phyloP scores from a whole-genome alignment of 2,113 vertebrate genomes.

The Eurystomus gularis region DNA sequence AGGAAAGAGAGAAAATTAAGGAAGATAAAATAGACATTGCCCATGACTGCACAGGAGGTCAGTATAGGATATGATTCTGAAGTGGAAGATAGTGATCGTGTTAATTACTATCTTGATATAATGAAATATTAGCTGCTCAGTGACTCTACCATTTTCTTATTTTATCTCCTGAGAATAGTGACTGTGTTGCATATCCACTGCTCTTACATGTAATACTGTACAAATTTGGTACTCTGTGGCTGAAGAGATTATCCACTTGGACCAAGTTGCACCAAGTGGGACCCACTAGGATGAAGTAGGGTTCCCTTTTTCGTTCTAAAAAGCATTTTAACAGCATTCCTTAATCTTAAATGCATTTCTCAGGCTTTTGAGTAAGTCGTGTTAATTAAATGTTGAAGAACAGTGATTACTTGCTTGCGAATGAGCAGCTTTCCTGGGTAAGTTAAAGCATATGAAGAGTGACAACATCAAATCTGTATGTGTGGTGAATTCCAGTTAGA shows the following conservation, averaged over 20 bases:
- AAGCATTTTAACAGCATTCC: background rate
- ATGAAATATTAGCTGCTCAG: background rate
- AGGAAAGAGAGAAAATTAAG: background rate
- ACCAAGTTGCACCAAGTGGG: background rate
- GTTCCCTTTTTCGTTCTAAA: background rate
- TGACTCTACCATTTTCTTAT: background rate
- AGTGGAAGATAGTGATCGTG: background rate
- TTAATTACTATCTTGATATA: background rate
- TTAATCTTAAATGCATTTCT: background rate
- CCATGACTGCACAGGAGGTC: background rate
- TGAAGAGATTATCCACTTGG: background rate
- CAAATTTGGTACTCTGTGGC: background rate
- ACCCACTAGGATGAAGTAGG: background rate
- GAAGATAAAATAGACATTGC: background rate
- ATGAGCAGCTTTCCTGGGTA: background rate
- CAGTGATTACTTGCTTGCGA: background rate
- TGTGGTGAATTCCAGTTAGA: background rate
- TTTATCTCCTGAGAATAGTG: background rate
- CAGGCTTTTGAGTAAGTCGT: background rate
- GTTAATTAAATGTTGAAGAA: background rate
- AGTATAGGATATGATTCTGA: background rate
- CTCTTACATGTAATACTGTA: background rate
- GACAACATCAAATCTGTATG: background rate
- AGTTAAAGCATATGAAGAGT: background rate
- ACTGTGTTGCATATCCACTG: background rate